Conservation (phyloP, 2,888 invertebrate genomes). For the Dascillus cervinus region DNA sequence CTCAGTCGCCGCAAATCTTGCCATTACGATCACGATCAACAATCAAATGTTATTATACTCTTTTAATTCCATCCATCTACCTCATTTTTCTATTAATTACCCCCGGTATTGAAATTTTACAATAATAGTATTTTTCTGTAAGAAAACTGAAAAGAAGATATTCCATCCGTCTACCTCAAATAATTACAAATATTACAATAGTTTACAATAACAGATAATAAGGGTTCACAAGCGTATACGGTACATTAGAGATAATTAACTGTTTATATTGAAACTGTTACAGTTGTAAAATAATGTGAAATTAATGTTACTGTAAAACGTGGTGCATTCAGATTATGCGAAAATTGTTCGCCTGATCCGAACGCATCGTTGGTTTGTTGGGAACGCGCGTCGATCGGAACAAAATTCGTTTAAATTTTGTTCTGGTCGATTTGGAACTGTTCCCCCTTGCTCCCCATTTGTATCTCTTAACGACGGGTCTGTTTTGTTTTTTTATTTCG, state of each 20-base stretch:
- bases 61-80: constrained; percentile 64
- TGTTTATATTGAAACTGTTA: constrained; percentile 33
- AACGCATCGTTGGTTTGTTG: no score
- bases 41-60: constrained; percentile 5
- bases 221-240: constrained; percentile 43
- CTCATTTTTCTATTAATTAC: constrained; percentile 57
- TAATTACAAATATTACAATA: constrained; percentile 21
- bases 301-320: constrained; percentile 32
- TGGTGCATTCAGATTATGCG: no score
- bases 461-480: no score
- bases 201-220: constrained; percentile 35
- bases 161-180: constrained; percentile 45
- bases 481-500: no score
- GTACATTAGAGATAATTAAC: constrained; percentile 24
- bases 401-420: no score
- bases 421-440: no score
- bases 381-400: no score
- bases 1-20: constrained; percentile 17
- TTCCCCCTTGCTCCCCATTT: no score
- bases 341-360: no score
- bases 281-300: constrained; percentile 32
- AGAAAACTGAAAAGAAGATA: constrained; percentile 25
- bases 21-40: constrained; percentile 5
- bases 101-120: constrained; percentile 12
- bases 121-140: constrained; percentile 9